phyloP scores from a whole-genome alignment of 2,113 vertebrate species.

The Chaetodon auriga region DNA sequence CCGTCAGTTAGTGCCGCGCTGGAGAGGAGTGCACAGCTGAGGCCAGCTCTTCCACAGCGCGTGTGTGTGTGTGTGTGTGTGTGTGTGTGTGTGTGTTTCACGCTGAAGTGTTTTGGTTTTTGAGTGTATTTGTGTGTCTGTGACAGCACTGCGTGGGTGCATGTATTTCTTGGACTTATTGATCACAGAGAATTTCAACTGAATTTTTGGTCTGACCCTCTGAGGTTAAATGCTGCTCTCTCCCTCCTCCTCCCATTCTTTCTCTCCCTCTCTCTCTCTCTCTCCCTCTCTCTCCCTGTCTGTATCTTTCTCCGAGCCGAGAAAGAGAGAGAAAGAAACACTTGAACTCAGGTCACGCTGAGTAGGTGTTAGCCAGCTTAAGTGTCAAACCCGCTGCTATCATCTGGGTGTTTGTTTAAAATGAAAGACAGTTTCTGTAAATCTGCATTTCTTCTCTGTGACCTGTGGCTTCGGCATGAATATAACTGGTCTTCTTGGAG shows the following conservation, averaged over 20 bases:
- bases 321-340: conserved; percentile 61
- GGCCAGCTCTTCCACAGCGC: conserved; percentile 83
- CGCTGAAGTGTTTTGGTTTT: not conserved
- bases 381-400: conserved; percentile 68
- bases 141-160: conserved; percentile 81
- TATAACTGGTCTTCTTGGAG: conserved; percentile 41
- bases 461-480: conserved; percentile 65
- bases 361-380: conserved; percentile 70
- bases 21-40: conserved; percentile 91
- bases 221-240: conserved; percentile 90
- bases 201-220: conserved; percentile 92
- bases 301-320: conserved; percentile 49
- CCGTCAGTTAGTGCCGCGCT: conserved; percentile 93
- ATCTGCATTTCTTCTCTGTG: conserved; percentile 72
- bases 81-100: conserved; percentile 40
- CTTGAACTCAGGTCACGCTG: conserved; percentile 74
- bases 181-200: conserved; percentile 86
- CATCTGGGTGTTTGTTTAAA: conserved; percentile 75
- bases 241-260: conserved; percentile 24
- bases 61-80: conserved; percentile 44
- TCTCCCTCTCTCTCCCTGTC: conserved; percentile 3
- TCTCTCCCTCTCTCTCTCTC: not conserved
- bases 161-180: conserved; percentile 73
- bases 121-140: conserved; percentile 37
- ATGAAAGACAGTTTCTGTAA: conserved; percentile 62